A percentile compares a stretch with the other conserved stretches of the same genome.
These are phyloP conservation scores for Pammene fasciana DNA, from an alignment of 2,888 invertebrate species.

Conservation along the genomic window DNA sequence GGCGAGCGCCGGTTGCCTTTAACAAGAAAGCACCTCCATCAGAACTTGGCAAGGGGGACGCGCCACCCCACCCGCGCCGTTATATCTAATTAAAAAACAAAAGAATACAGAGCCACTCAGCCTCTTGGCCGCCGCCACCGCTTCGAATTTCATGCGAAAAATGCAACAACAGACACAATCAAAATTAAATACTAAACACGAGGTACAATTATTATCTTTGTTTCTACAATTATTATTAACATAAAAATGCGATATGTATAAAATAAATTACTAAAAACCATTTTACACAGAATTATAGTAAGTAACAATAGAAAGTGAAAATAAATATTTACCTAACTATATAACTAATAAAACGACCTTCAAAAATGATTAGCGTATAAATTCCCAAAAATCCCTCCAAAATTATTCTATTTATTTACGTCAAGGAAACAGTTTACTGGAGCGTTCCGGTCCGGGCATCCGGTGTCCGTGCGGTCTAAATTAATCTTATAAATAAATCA, in stretches of 20 bases:
- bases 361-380: background rate
- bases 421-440: constrained; percentile 42
- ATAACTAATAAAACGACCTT: background rate
- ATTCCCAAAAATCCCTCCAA: constrained; percentile 14
- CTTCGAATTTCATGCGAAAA: constrained; percentile 74
- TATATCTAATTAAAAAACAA: constrained; percentile 83
- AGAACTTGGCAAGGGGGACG: constrained; percentile 68
- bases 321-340: background rate
- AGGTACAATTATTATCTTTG: background rate
- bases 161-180: constrained; percentile 68
- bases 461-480: constrained; percentile 53
- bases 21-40: constrained; percentile 81
- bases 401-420: constrained; percentile 42
- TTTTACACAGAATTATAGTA: background rate
- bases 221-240: background rate
- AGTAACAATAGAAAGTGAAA: background rate
- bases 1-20: constrained; percentile 70
- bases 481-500: constrained; percentile 76
- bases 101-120: constrained; percentile 81
- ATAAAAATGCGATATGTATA: background rate
- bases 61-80: constrained; percentile 68
- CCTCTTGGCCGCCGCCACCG: constrained; percentile 68
- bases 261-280: background rate
- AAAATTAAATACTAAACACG: constrained; percentile 2
- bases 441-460: constrained; percentile 46